Evolutionary conservation across 2,888 invertebrate species (phyloP).

Genomic region (Spilosoma lubricipeda): DNA sequence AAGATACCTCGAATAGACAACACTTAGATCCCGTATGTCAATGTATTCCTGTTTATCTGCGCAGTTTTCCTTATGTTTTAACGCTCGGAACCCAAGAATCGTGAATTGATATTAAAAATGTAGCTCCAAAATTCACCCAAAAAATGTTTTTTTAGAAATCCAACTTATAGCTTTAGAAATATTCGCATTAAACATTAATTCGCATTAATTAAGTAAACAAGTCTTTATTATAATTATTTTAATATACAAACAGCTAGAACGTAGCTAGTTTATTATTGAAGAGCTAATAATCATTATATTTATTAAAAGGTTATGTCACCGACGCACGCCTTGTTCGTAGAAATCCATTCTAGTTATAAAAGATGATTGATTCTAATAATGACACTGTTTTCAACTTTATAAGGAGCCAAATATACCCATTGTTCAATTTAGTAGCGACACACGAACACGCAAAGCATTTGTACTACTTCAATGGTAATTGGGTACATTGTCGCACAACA

Average conservation of each 20-base stretch:
- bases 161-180: no score
- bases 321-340: background rate
- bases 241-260: background rate
- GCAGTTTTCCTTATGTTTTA: background rate
- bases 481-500: conserved; percentile 40
- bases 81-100: background rate
- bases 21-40: no score
- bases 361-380: background rate
- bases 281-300: background rate
- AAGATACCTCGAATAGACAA: no score
- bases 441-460: conserved; percentile 31
- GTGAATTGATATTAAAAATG: background rate
- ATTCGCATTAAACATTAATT: no score
- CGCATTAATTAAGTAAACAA: no score
- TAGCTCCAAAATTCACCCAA: no score
- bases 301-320: background rate
- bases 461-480: conserved; percentile 35
- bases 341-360: conserved; percentile 4
- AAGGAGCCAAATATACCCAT: conserved; percentile 24
- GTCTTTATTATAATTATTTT: no score
- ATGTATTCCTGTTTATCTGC: background rate
- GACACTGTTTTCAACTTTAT: background rate
- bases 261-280: background rate
- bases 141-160: no score
- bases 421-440: conserved; percentile 37